Base-by-base conservation (phyloP, 2,113 vertebrate genomes). In the Gracilinanus agilis region DNA sequence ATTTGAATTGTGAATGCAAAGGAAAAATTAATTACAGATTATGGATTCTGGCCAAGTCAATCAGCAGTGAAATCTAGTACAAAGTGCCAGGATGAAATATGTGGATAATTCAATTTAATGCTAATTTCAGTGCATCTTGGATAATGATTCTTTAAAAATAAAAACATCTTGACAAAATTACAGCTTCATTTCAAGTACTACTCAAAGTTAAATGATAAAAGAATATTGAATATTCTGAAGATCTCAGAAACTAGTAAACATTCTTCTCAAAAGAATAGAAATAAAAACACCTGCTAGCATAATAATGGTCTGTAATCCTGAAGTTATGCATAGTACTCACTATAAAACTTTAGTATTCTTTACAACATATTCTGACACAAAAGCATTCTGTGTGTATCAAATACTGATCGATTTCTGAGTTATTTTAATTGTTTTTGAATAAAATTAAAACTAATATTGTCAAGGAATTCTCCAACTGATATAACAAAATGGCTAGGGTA, bases 161-260 rank as follows among this genome's bases (percentile, higher is more conserved):
- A 89, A 83, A 96, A 88, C 44, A 96, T 55, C 40, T 95, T 92
- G 55, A 92, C 90, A 91, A 95, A 95, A 94, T 89, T 91, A 88
- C 0, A 44, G 27, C 23, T 95, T 88, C 44, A 91, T 88, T 95
- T 96, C 11, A 96, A 94, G 53, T 67, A 90, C 2, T 89, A 44
- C 2, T 54, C 40, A 94, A 93, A 93, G 29, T 92, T 94, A 95
- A 92, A 49, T 91, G 56, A 94, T 54, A 94, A 91, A 94, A 83
- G 88, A 94, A 95, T 89, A 93, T 27, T 92, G 93, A 95, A n/a
- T 49, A 95, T 91, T 93, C 56, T 95, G 95, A 95, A 90, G 53
- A 89, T 55, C 54, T 67, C 23, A 89, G 29, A 96, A 92, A 44
- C 23, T 19, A 92, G 54, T 90, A 91, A 90, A 90, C 89, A 95